Percentiles rank a stretch among this genome's conserved stretches.
phyloP scores from a whole-genome alignment of 2,888 invertebrate genomes.

The Eupithecia centaureata region DNA sequence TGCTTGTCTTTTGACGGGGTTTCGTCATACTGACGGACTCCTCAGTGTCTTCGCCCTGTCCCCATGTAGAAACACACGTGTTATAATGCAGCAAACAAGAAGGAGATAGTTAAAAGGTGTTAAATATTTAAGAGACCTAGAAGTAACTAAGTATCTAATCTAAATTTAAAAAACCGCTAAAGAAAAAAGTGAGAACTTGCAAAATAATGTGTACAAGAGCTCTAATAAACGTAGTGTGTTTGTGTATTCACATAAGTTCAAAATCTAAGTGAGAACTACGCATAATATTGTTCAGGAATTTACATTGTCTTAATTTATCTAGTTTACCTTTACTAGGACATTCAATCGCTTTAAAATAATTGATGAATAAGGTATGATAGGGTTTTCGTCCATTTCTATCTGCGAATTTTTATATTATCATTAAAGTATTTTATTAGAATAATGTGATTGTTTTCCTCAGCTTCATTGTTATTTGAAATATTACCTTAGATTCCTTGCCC shows the following conservation, averaged over 20 bases:
- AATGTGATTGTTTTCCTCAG: not conserved
- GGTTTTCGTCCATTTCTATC: conserved; percentile 50
- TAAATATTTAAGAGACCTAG: not conserved
- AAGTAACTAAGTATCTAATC: not conserved
- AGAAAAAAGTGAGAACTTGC: not conserved
- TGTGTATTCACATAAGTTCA: conserved; percentile 8
- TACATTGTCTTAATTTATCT: conserved; percentile 35
- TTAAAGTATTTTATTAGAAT: conserved; percentile 12
- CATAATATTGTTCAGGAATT: not conserved
- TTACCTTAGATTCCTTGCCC: conserved; percentile 67
- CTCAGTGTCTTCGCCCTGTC: conserved; percentile 78
- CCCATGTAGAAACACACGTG: conserved; percentile 58
- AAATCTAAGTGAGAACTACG: conserved; percentile 8
- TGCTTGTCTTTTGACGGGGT: conserved; percentile 79
- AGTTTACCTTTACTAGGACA: conserved; percentile 69
- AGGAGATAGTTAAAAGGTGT: conserved; percentile 29
- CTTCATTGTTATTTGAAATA: not conserved
- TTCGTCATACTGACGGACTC: conserved; percentile 79
- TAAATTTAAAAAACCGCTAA: not conserved
- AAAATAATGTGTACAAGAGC: not conserved
- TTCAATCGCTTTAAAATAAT: conserved; percentile 63
- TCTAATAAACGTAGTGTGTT: not conserved
- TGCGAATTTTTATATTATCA: conserved; percentile 48
- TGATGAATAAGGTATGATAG: conserved; percentile 51
- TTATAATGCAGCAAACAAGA: conserved; percentile 46